Conservation (phyloP, 2,888 invertebrate genomes). For the Drosophila borborema region DNA sequence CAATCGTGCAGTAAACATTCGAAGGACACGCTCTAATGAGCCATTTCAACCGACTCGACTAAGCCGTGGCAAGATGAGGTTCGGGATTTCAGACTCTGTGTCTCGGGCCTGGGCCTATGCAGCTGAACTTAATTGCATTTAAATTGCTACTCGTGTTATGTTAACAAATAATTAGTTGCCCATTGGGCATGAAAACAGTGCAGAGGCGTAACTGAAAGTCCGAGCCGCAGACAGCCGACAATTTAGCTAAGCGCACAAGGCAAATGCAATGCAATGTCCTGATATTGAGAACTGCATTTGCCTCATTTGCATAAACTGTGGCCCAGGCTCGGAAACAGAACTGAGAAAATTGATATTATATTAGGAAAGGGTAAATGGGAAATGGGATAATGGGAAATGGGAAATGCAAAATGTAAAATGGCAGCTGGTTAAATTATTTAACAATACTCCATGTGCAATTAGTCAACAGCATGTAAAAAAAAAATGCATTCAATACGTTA, state of each 20-base stretch:
- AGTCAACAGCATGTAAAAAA: slow-evolving; percentile 49
- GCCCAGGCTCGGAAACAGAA: slow-evolving; percentile 19
- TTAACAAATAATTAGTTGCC: slow-evolving; percentile 82
- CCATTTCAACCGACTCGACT: slow-evolving; percentile 38
- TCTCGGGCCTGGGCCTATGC: slow-evolving; percentile 32
- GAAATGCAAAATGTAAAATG: slow-evolving; percentile 9
- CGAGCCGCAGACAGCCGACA: slow-evolving; percentile 35
- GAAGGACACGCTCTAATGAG: slow-evolving; percentile 71
- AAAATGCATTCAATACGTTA: slow-evolving; percentile 62
- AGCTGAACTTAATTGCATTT: slow-evolving; percentile 75
- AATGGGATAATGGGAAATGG: slow-evolving; percentile 16
- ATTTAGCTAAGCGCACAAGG: slow-evolving; percentile 59
- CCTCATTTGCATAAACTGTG: slow-evolving; percentile 71
- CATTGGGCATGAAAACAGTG: slow-evolving; percentile 67
- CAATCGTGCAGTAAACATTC: slow-evolving; percentile 52
- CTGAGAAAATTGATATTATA: slow-evolving; percentile 19
- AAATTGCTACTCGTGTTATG: slow-evolving; percentile 82
- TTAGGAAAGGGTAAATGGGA: slow-evolving; percentile 5
- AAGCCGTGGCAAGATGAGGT: slow-evolving; percentile 31
- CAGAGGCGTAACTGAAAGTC: slow-evolving; percentile 50
- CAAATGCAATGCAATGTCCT: slow-evolving; percentile 51
- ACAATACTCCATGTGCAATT: slow-evolving; percentile 42
- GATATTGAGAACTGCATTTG: slow-evolving; percentile 37
- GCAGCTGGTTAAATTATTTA: slow-evolving; percentile 17
- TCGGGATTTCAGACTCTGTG: background rate